These are phyloP conservation scores for Hybos culiciformis DNA, from an alignment of 2,888 invertebrate genomes.

Conservation along the genomic window DNA sequence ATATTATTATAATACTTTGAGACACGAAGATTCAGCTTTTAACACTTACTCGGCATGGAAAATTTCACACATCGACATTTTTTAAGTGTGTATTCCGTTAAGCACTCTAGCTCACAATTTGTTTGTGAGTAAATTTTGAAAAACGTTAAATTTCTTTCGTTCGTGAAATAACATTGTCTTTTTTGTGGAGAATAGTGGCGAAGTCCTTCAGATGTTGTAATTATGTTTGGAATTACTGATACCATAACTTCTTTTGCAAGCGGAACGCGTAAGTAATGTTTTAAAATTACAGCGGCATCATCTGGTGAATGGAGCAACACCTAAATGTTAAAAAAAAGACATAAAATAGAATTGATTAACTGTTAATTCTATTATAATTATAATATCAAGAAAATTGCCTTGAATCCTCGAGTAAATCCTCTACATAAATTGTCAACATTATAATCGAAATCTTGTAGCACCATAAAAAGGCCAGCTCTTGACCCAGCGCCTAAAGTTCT, in stretches of 20 bases:
- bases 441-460: constrained; percentile 43
- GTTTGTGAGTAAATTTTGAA: constrained; percentile 56
- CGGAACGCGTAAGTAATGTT: constrained; percentile 53
- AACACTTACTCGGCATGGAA: constrained; percentile 43
- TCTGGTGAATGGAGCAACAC: constrained; percentile 55
- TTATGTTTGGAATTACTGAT: constrained; percentile 58
- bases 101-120: constrained; percentile 58
- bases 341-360: background rate
- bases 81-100: constrained; percentile 48
- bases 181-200: constrained; percentile 41
- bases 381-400: constrained; percentile 35
- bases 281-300: constrained; percentile 50
- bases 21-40: too few relatives aligned
- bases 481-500: constrained; percentile 54
- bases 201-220: constrained; percentile 52
- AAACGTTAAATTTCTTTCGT: constrained; percentile 46
- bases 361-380: background rate
- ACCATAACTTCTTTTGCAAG: constrained; percentile 53
- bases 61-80: constrained; percentile 55
- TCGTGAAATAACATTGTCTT: constrained; percentile 52
- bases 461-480: constrained; percentile 49
- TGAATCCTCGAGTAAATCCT: constrained; percentile 61
- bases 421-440: constrained; percentile 56
- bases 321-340: constrained; percentile 23
- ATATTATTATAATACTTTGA: too few relatives aligned